phyloP scores from a whole-genome alignment of 2,888 invertebrate species.

The Agonopterix alstromeriana region DNA sequence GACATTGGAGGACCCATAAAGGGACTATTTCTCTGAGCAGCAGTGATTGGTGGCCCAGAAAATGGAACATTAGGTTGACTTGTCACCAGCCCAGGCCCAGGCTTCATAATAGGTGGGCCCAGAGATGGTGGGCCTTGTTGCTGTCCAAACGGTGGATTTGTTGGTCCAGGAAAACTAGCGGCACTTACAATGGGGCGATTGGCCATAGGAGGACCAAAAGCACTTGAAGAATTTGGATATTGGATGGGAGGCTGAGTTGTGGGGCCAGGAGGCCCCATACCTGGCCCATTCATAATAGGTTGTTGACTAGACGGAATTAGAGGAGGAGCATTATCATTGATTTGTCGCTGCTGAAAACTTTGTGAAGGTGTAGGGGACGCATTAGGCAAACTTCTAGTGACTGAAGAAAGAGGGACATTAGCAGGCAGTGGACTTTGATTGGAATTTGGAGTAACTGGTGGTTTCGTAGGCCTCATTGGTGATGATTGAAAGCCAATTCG shows the following conservation, averaged over 20 bases:
- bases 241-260: constrained; percentile 19
- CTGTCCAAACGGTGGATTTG: constrained; percentile 19
- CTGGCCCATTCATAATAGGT: constrained; percentile 53
- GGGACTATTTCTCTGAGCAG: constrained; percentile 43
- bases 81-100: constrained; percentile 19
- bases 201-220: constrained; percentile 24
- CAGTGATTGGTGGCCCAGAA: constrained; percentile 28
- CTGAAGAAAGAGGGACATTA: constrained; percentile 29
- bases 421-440: constrained; percentile 27
- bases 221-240: constrained; percentile 29
- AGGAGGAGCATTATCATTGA: constrained; percentile 66
- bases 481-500: constrained; percentile 41
- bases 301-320: constrained; percentile 66
- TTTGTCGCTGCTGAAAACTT: constrained; percentile 44
- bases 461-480: constrained; percentile 31
- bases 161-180: constrained; percentile 22
- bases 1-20: constrained; percentile 23
- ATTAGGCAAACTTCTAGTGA: constrained; percentile 32
- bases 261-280: constrained; percentile 4
- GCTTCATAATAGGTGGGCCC: constrained; percentile 18
- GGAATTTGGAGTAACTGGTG: constrained; percentile 18
- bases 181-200: constrained; percentile 5
- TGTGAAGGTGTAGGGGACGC: constrained; percentile 38
- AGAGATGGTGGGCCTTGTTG: constrained; percentile 18
- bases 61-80: constrained; percentile 39